Evolutionary conservation across 2,888 invertebrate species (phyloP), one percentile per base, ranked within the genome.

Genomic region (Drosophila neotestacea): DNA sequence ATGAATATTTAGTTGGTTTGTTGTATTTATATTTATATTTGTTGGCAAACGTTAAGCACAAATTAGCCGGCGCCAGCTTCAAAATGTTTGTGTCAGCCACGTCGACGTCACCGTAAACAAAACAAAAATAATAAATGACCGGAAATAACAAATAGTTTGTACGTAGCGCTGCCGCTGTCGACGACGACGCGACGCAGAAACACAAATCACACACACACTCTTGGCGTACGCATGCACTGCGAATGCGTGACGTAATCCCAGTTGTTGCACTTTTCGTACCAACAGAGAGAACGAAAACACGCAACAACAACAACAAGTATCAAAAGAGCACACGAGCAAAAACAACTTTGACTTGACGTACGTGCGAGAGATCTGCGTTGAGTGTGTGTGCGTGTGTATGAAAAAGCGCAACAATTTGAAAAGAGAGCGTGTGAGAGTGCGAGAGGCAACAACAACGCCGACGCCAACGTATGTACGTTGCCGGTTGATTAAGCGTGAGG

Each of bases 201-300:
- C 30, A 47, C 30, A 38, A 4, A 58, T 34, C 41, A 48, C 48
- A 16, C 44, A 27, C 50, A 36, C 58, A 52, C 13, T 38, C 22
- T 60, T 30, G 36, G 27, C 47, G 60, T 59, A 77, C 76, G 75
- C 76, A 73, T 73, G 71, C 77, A 84, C 58, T 77, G 71, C 71
- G 76, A 80, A 69, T 80, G 80, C 76, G 85, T 83, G 82, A 83
- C 82, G 85, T 83, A 82, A 83, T 85, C 78, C 62, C 44, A 39
- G 50, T 71, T 79, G 68, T 72, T 81, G 85, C 85, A 81, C 70
- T 84, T 72, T 78, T 48, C 52, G 22, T 38, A 46, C 56, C 58
- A 28, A 22, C 22, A 60, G 36, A 47, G 13, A 54, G 16, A 46
- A 51, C 36, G 22, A 66, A 60, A 66, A 48, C 36, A 55, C 36